These are phyloP conservation scores for Marisa cornuarietis DNA, from an alignment of 1,140 invertebrate genomes.

Conservation along the genomic window DNA sequence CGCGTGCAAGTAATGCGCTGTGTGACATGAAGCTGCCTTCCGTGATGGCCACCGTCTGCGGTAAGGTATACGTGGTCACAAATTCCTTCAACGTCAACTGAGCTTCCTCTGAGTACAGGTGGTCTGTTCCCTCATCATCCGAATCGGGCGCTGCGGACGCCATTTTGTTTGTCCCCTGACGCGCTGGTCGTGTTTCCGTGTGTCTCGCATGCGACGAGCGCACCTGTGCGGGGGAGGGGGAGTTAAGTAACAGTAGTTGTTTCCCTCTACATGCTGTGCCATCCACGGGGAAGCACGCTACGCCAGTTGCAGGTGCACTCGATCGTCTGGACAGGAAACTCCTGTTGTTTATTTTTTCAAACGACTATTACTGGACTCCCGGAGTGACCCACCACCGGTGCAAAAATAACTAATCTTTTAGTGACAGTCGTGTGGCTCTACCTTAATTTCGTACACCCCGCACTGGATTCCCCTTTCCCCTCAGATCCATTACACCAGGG, in stretches of 20 bases:
- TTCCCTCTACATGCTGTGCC: conserved; percentile 11
- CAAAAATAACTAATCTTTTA: not conserved
- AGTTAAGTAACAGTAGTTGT: not conserved
- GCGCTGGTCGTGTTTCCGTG: not conserved
- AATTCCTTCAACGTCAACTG: conserved; percentile 22
- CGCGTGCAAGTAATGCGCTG: conserved; percentile 21
- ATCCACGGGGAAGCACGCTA: not conserved
- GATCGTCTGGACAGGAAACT: not conserved
- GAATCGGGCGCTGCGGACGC: conserved; percentile 1
- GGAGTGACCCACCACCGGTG: not conserved
- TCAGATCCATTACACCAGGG: no score
- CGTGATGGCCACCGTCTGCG: conserved; percentile 28
- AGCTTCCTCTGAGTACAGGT: conserved; percentile 1
- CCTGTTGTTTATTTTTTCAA: not conserved
- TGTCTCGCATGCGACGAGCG: not conserved
- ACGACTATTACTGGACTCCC: no score
- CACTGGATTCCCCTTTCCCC: no score
- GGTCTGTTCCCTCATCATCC: not conserved
- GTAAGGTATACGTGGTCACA: conserved; percentile 15
- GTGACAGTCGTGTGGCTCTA: not conserved
- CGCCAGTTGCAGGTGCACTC: not conserved
- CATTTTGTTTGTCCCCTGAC: conserved; percentile 8
- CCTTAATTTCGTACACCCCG: not conserved
- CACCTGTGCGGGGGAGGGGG: not conserved
- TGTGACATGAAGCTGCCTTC: conserved; percentile 24